These are phyloP conservation scores for Thecophora atra DNA, from an alignment of 2,888 invertebrate genomes.

Conservation along the genomic window DNA sequence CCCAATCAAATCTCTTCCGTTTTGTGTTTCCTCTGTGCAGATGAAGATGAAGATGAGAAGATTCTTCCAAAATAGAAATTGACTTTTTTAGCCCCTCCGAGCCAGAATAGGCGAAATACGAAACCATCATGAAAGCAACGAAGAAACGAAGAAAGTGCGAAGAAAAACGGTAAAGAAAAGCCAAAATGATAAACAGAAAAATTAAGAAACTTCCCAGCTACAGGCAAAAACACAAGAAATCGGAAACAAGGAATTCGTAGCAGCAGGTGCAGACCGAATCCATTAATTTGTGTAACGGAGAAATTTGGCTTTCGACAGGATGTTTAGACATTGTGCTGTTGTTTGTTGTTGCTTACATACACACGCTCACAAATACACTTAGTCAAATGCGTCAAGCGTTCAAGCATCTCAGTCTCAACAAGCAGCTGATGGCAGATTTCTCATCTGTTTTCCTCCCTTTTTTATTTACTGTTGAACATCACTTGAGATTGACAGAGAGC, in stretches of 20 bases:
- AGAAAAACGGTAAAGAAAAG: neutral
- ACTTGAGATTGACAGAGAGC: conserved; percentile 21
- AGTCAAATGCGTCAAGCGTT: conserved; percentile 20
- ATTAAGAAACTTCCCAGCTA: neutral
- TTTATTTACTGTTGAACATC: conserved; percentile 12
- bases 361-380: conserved; percentile 16
- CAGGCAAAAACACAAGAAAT: conserved; percentile 18
- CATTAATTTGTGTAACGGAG: conserved; percentile 42
- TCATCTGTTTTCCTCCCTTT: neutral
- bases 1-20: too few species aligned
- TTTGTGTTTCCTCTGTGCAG: too few species aligned
- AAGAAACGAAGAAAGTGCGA: conserved; percentile 1
- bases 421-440: neutral
- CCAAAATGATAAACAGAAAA: neutral
- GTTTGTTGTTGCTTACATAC: neutral
- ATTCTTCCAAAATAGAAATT: neutral
- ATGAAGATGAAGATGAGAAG: too few species aligned
- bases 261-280: conserved; percentile 36
- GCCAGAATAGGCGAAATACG: too few species aligned
- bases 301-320: conserved; percentile 27
- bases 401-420: conserved; percentile 7
- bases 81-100: too few species aligned
- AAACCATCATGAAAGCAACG: neutral
- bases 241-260: conserved; percentile 9
- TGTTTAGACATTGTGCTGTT: conserved; percentile 17